Evolutionary conservation across 2,888 invertebrate genomes (phyloP).

Genomic region (Sarcophaga variegata): DNA sequence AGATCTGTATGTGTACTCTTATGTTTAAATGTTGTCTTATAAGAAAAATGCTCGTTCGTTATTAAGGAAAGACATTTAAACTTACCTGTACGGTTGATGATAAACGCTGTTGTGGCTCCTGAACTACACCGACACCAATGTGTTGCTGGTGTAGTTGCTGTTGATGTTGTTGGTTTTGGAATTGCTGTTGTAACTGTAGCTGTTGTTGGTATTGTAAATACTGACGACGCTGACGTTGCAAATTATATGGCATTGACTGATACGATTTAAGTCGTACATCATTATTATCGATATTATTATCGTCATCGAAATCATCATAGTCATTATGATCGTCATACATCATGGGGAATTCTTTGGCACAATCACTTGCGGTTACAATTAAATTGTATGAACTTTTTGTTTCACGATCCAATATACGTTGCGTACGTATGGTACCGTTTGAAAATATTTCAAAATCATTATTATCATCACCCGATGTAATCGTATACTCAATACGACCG

Average conservation of each 20-base stretch:
- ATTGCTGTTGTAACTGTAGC: constrained; percentile 69
- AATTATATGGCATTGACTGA: constrained; percentile 63
- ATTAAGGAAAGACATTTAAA: constrained; percentile 20
- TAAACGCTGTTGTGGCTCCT: constrained; percentile 85
- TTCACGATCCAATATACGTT: constrained; percentile 91
- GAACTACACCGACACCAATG: constrained; percentile 81
- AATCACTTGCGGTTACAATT: constrained; percentile 92
- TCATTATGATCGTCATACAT: constrained; percentile 59
- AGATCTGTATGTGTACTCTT: no score
- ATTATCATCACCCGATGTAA: constrained; percentile 91
- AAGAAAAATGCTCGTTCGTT: background rate
- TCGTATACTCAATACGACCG: constrained; percentile 91
- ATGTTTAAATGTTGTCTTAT: background rate
- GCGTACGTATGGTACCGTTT: constrained; percentile 93
- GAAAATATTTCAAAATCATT: constrained; percentile 90
- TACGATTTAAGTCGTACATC: constrained; percentile 57
- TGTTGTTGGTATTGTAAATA: constrained; percentile 67
- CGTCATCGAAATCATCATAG: constrained; percentile 61
- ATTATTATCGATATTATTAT: constrained; percentile 57
- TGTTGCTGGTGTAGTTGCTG: constrained; percentile 75
- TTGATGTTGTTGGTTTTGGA: constrained; percentile 72
- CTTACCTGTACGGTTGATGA: constrained; percentile 92
- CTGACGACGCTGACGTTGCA: constrained; percentile 68
- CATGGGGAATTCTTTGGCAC: constrained; percentile 85
- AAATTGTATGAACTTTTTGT: constrained; percentile 90